A percentile compares a stretch with the other conserved stretches of the same genome.
Conservation (phyloP, 64 coral and sea anemone genomes). For the Stichodactyla mertensii region DNA sequence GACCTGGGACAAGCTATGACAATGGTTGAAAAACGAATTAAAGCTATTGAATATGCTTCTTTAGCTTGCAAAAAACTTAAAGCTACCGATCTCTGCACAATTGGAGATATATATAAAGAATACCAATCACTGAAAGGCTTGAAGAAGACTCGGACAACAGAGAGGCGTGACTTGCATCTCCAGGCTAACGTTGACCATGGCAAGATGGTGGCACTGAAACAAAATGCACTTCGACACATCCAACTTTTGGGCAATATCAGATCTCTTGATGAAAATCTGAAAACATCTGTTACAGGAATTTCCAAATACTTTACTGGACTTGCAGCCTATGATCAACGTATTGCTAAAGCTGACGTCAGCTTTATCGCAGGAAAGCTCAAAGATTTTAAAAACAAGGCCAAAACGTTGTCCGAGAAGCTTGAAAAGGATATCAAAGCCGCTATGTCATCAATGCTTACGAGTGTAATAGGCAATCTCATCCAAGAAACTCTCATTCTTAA, state of each 20-base stretch:
- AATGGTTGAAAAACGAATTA: background rate
- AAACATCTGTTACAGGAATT: background rate
- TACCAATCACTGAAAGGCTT: constrained; percentile 21
- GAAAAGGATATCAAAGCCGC: constrained; percentile 14
- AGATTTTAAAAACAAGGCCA: constrained; percentile 27
- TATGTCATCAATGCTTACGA: background rate
- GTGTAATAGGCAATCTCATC: background rate
- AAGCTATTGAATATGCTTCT: constrained; percentile 15
- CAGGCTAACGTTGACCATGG: constrained; percentile 24
- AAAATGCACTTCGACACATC: background rate
- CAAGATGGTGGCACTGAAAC: constrained; percentile 26
- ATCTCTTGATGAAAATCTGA: constrained; percentile 20
- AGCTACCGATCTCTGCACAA: constrained; percentile 18
- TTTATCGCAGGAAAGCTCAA: constrained; percentile 26
- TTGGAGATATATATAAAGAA: constrained; percentile 36
- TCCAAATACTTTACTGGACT: constrained; percentile 18
- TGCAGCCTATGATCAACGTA: constrained; percentile 37
- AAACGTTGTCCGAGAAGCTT: constrained; percentile 10
- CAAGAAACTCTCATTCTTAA: background rate
- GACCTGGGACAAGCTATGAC: constrained; percentile 1
- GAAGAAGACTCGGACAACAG: background rate
- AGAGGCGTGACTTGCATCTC: background rate
- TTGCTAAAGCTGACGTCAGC: constrained; percentile 22
- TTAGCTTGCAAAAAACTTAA: constrained; percentile 29
- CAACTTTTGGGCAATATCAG: constrained; percentile 17